These are phyloP conservation scores for Fistularia tabacaria DNA, from an alignment of 2,797 vertebrate species.

Conservation along the genomic window DNA sequence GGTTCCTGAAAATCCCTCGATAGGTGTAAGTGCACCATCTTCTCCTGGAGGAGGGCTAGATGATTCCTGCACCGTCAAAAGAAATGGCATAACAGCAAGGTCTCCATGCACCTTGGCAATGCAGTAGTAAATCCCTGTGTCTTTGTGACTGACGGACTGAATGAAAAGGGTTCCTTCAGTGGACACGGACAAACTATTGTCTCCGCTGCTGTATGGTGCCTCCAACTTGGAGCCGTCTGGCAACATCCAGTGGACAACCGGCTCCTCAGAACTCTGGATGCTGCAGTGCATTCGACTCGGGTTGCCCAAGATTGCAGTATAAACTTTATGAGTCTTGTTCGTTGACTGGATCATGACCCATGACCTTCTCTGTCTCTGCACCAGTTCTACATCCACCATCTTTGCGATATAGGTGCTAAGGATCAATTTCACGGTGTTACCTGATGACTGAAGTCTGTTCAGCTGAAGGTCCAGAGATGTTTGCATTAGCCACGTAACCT, in stretches of 20 bases:
- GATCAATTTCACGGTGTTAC: constrained; percentile 73
- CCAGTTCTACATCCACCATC: constrained; percentile 56
- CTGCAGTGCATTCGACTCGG: constrained; percentile 74
- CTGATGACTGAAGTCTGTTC: constrained; percentile 81
- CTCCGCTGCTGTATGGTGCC: constrained; percentile 63
- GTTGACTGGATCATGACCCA: constrained; percentile 86
- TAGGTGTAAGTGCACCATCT: constrained; percentile 35
- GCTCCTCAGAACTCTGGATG: constrained; percentile 78
- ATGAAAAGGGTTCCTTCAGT: constrained; percentile 74
- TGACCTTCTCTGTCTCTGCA: constrained; percentile 50
- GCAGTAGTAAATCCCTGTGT: constrained; percentile 85
- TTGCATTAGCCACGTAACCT: constrained; percentile 85
- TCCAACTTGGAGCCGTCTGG: constrained; percentile 78
- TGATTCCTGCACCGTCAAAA: constrained; percentile 78
- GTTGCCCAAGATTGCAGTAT: constrained; percentile 70
- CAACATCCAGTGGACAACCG: constrained; percentile 77
- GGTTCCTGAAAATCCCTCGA: constrained; percentile 71
- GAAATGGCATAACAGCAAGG: constrained; percentile 63
- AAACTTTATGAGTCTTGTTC: constrained; percentile 47
- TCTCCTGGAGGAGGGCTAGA: constrained; percentile 60
- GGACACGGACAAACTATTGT: constrained; percentile 74
- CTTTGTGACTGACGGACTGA: constrained; percentile 59
- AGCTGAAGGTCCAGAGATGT: constrained; percentile 79
- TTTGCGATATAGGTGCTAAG: constrained; percentile 69
- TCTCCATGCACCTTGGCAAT: constrained; percentile 76